Base-by-base conservation (phyloP, 2,113 vertebrate genomes). In the Nycticorax nycticorax region DNA sequence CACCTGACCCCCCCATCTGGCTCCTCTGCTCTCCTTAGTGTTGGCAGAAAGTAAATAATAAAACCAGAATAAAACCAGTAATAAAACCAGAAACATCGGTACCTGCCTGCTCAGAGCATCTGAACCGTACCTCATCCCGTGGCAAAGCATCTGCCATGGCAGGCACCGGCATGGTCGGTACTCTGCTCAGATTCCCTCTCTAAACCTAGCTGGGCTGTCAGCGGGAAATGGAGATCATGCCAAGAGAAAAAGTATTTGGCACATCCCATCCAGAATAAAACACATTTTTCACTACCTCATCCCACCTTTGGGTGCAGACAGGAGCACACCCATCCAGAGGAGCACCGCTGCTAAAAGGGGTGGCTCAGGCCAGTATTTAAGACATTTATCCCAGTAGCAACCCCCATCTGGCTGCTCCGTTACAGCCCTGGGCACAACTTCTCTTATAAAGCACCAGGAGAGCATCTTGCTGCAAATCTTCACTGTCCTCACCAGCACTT, bases 121-220 rank as follows among this genome's bases (percentile, higher is more conserved):
- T 50, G 26, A 84, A n/a, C 35, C 23, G 6, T 28, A 30, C 23
- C 39, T 45, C 1, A 1, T 41, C 30, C 37, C 9, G 3, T 14
- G 17, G 69, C 62, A 68, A 67, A 75, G 18, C 3, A 1, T 24
- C 27, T 20, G 43, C 55, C 4, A 8, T 3, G 7, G 24, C 63
- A 63, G 63, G 27, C 41, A 24, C 41, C 1, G 0, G 11, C 2
- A 1, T 3, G 43, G n/a, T 41, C 14, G 8, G 41, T 24, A 21
- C 37, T 80, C 41, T 32, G 50, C 33, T 53, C 30, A 3, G 23
- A 8, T 47, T 71, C n/a, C n/a, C 43, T 55, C 28, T 57, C n/a
- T 71, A 53, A 69, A 41, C 17, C 17, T 33, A 50, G 15, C 14
- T 0, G 1, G 6, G 10, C 6, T 41, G 30, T 41, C 28, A 76